Evolutionary conservation across 1,140 invertebrate genomes (phyloP).

Genomic region (Euborellia annulipes): DNA sequence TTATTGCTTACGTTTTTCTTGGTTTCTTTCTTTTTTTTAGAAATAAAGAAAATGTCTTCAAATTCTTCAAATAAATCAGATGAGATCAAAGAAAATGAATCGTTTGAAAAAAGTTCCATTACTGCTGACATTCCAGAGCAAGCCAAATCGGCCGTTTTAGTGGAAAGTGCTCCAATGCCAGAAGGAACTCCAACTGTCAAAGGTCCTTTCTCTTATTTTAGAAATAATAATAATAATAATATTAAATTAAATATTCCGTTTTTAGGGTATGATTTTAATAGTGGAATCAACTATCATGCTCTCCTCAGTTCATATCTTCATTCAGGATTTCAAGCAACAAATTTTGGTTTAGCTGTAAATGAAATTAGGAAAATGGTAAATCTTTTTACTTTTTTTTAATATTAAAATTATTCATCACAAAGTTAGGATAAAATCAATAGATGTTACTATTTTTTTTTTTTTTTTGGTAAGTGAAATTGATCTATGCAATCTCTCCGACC

Average conservation of each 20-base stretch:
- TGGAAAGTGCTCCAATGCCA: constrained; percentile 42
- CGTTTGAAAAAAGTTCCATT: too few relatives aligned
- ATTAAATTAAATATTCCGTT: constrained; percentile 8
- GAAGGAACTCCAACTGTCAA: constrained; percentile 42
- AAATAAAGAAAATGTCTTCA: too few relatives aligned
- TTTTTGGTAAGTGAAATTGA: too few relatives aligned
- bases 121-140: constrained; percentile 6
- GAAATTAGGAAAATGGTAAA: constrained; percentile 86
- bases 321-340: constrained; percentile 93
- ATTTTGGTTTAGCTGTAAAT: constrained; percentile 76
- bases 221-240: not conserved
- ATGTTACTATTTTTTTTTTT: not conserved
- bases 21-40: too few relatives aligned
- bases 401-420: not conserved
- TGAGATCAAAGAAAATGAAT: too few relatives aligned
- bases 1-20: too few relatives aligned
- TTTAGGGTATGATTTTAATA: constrained; percentile 81
- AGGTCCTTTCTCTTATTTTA: constrained; percentile 25
- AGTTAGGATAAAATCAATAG: not conserved
- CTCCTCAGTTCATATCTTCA: constrained; percentile 63
- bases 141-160: constrained; percentile 46
- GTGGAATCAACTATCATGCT: constrained; percentile 74
- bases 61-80: too few relatives aligned
- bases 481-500: too few relatives aligned
- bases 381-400: not conserved